phyloP scores from a whole-genome alignment of 2,797 vertebrate species.

The Rhabdophis nuchalis region DNA sequence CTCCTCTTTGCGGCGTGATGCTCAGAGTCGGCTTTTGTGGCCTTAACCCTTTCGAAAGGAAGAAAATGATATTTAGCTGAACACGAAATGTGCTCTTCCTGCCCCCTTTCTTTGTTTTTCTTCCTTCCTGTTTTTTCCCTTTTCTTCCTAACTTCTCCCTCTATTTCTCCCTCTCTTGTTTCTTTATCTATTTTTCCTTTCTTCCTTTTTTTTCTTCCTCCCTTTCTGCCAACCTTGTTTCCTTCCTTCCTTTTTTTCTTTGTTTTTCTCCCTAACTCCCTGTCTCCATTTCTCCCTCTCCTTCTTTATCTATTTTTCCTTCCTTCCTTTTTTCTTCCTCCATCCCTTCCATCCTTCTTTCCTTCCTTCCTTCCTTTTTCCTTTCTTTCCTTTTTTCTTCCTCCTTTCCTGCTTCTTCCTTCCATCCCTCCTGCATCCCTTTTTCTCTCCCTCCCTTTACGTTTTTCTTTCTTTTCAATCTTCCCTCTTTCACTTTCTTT shows the following conservation, averaged over 20 bases:
- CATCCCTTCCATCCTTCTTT: neutral
- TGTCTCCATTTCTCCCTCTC: neutral
- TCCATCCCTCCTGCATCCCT: too few relatives aligned
- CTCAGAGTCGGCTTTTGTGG: slow-evolving; percentile 70
- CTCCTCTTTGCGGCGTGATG: slow-evolving; percentile 70
- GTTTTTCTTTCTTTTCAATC: too few relatives aligned
- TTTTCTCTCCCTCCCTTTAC: too few relatives aligned
- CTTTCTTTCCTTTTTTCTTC: neutral
- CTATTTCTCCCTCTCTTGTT: neutral
- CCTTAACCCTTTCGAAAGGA: slow-evolving; percentile 74
- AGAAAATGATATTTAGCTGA: slow-evolving; percentile 75
- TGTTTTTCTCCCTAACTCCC: slow-evolving; percentile 45
- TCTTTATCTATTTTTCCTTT: neutral
- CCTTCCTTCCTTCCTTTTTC: neutral
- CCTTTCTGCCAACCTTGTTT: neutral
- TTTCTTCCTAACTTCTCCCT: neutral
- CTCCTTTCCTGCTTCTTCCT: too few relatives aligned
- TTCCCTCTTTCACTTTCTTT: neutral
- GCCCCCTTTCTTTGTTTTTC: slow-evolving; percentile 53
- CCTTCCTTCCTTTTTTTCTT: slow-evolving; percentile 36
- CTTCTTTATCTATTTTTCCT: neutral
- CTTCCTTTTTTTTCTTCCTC: neutral
- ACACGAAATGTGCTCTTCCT: slow-evolving; percentile 69
- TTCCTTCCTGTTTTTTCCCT: slow-evolving; percentile 53
- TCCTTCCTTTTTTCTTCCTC: neutral